Base-by-base conservation (phyloP, 2,888 invertebrate genomes). In the Lasioglossum leucozonium region DNA sequence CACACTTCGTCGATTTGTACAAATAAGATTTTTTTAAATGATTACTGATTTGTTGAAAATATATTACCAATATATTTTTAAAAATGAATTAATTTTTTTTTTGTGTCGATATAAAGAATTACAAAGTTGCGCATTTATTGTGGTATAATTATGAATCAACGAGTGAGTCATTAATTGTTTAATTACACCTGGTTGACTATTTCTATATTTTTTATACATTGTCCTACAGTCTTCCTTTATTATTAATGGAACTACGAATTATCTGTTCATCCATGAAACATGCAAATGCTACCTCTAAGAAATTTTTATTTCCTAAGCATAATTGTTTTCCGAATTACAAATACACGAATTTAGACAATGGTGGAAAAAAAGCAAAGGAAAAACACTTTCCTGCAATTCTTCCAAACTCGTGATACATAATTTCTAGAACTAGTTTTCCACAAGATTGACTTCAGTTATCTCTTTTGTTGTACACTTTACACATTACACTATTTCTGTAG, bases 221-320 rank as follows among this genome's bases (percentile, higher is more conserved):
- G 26, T 76, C 13, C 40, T 40, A 58, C 71, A 47, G 85, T 85
- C 71, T 81, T 84, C 81, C 74, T 77, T 69, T 55, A 10, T 72
- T 72, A 47, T 58, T 69, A 47, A 47, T 69, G 69, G 77, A 67
- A 72, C 18, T 51, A 30, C 16, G 55, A 75, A 51, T 44, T 72
- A 37, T 75, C 58, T 74, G 72, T 72, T 42, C 58, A 2, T 51
- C 13, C n/a, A 67, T 18, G 47, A 81, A 85, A 74, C 51, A 62
- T 76, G 67, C 67, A 85, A 81, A 75, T 76, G 81, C 86, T 81
- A 74, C 85, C 81, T 77, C 81, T 47, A 58, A 42, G 72, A 42
- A 73, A 85, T 73, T 42, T 81, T 51, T 2, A 78, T 72, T 77
- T 77, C 67, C 72, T 34, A 42, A 77, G 30, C 71, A 58, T 34